Conservation (phyloP, 2,888 invertebrate species). For the Herminia tarsipennalis region DNA sequence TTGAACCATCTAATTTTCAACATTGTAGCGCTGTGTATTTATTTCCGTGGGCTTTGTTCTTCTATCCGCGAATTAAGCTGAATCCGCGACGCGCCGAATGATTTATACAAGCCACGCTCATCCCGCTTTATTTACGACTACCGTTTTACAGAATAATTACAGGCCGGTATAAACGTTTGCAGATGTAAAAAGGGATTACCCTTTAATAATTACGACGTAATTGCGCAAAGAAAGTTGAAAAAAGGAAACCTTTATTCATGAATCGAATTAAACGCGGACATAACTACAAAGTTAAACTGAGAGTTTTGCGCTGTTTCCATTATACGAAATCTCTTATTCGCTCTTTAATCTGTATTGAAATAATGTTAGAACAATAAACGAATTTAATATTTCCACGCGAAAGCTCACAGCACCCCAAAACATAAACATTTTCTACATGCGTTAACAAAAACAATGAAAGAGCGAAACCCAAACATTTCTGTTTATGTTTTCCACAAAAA, state of each 20-base stretch:
- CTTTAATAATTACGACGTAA: slow-evolving; percentile 70
- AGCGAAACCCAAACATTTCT: slow-evolving; percentile 70
- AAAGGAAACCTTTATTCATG: slow-evolving; percentile 30
- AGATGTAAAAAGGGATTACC: slow-evolving; percentile 80
- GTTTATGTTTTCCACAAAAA: slow-evolving; percentile 70
- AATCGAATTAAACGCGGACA: slow-evolving; percentile 22
- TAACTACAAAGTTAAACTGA: slow-evolving; percentile 12
- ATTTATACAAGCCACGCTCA: slow-evolving; percentile 82
- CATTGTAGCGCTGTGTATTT: slow-evolving; percentile 68
- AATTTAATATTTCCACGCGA: slow-evolving; percentile 45
- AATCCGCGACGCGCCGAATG: slow-evolving; percentile 72
- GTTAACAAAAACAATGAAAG: slow-evolving; percentile 69
- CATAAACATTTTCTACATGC: slow-evolving; percentile 60
- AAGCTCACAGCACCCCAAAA: slow-evolving; percentile 37
- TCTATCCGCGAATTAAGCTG: slow-evolving; percentile 80
- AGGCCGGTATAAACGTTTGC: slow-evolving; percentile 73
- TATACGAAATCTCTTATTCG: slow-evolving; percentile 5
- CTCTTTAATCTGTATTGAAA: slow-evolving; percentile 24
- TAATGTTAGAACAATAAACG: slow-evolving; percentile 30
- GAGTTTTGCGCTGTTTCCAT: slow-evolving; percentile 6
- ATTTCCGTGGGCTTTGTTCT: slow-evolving; percentile 81
- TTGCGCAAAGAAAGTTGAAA: slow-evolving; percentile 56
- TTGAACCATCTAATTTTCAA: slow-evolving; percentile 62
- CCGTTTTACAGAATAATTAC: slow-evolving; percentile 80
- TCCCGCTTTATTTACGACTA: slow-evolving; percentile 82